phyloP scores from a whole-genome alignment of 1,140 invertebrate genomes.

The Drosophila nikananu region DNA sequence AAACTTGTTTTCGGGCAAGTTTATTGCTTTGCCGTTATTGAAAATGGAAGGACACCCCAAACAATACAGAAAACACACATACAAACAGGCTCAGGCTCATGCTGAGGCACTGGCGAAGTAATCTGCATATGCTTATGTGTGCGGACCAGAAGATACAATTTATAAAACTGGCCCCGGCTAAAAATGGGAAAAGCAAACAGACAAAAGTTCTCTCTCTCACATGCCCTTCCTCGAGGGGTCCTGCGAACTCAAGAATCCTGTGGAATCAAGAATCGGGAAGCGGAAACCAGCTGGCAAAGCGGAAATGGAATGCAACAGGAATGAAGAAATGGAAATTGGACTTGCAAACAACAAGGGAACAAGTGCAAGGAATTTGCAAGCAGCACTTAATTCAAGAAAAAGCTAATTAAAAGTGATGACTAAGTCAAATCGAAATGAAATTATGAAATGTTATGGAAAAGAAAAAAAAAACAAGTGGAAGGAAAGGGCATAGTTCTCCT shows the following conservation, averaged over 20 bases:
- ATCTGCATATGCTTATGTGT: constrained; percentile 62
- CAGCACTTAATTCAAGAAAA: not conserved
- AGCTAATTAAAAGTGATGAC: not conserved
- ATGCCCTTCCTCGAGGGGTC: constrained; percentile 23
- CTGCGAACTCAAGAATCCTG: constrained; percentile 4
- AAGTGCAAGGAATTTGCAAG: not conserved
- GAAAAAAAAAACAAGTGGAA: not conserved
- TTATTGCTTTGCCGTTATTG: constrained; percentile 72
- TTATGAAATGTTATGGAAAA: not conserved
- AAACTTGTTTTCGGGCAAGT: constrained; percentile 49
- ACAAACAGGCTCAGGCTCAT: not conserved
- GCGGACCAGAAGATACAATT: constrained; percentile 59
- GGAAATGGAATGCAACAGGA: constrained; percentile 8
- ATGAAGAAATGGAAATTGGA: not conserved
- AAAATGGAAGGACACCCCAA: constrained; percentile 37
- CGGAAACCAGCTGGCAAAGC: not conserved
- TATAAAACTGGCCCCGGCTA: constrained; percentile 53
- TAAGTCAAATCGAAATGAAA: not conserved
- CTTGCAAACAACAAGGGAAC: not conserved
- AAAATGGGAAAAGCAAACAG: constrained; percentile 44
- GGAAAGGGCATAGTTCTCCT: not conserved
- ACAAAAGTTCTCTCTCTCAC: constrained; percentile 29
- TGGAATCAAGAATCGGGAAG: not conserved
- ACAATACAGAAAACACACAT: constrained; percentile 3
- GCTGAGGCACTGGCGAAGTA: constrained; percentile 22